Evolutionary conservation across 2,113 vertebrate species (phyloP).

Genomic region (Percina caprodes): DNA sequence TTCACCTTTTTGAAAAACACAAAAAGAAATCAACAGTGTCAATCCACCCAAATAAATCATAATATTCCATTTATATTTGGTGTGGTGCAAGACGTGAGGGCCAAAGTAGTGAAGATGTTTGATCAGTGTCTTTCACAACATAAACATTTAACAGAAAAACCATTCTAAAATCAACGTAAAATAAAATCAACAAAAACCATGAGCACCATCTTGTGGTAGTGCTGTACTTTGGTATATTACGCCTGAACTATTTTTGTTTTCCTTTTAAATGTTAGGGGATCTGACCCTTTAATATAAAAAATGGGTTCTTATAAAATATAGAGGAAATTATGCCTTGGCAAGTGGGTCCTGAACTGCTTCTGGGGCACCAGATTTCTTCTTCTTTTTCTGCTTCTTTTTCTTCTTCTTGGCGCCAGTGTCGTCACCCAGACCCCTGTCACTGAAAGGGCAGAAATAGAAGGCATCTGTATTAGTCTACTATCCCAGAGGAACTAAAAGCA

Average conservation of each 20-base stretch:
- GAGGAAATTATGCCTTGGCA: conserved; percentile 84
- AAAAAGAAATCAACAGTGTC: background rate
- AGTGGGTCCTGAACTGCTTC: conserved; percentile 89
- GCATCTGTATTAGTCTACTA: background rate
- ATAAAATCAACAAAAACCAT: no score
- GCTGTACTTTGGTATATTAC: background rate
- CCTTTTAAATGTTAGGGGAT: background rate
- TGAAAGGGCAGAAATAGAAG: conserved; percentile 67
- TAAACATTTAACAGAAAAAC: no score
- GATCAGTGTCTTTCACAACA: no score
- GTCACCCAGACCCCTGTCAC: conserved; percentile 90
- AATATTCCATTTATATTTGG: background rate
- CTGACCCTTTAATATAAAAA: background rate
- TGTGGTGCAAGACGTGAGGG: background rate
- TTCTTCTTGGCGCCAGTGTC: conserved; percentile 97
- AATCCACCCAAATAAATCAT: background rate
- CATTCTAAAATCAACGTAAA: no score
- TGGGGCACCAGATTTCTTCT: conserved; percentile 91
- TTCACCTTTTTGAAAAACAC: conserved; percentile 86
- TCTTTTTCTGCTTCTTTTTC: conserved; percentile 98
- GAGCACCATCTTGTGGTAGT: background rate
- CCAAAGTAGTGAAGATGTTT: background rate
- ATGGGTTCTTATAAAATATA: background rate
- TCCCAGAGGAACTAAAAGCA: conserved; percentile 2
- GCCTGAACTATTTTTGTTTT: background rate